Conservation (phyloP, 2,888 invertebrate species). For the Sinhomidia bicolor region DNA sequence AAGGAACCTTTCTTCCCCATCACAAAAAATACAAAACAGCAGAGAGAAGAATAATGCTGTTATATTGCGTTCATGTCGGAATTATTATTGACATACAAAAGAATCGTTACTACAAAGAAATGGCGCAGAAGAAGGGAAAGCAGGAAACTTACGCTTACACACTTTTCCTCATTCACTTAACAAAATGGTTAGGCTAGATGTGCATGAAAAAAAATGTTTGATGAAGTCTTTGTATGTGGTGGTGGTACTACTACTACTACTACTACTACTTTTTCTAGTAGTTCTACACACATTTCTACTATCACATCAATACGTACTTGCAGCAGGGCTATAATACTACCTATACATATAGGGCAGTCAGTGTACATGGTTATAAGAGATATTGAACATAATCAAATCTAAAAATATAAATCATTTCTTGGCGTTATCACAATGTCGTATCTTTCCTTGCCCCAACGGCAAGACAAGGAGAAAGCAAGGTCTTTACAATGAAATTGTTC, state of each 20-base stretch:
- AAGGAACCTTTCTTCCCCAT: not conserved
- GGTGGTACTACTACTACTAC: not conserved
- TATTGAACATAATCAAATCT: constrained; percentile 38
- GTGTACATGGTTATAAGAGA: not conserved
- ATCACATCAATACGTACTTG: too few species aligned
- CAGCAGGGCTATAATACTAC: too few species aligned
- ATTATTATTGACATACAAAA: not conserved
- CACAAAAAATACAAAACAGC: not conserved
- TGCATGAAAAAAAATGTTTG: too few species aligned
- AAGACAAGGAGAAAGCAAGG: constrained; percentile 38
- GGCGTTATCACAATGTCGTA: constrained; percentile 33
- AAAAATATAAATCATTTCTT: constrained; percentile 44
- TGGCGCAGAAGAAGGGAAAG: constrained; percentile 4
- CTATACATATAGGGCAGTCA: too few species aligned
- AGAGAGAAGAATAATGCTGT: too few species aligned
- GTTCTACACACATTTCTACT: not conserved
- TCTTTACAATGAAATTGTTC: constrained; percentile 15
- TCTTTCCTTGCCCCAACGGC: constrained; percentile 49
- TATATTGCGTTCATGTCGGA: not conserved
- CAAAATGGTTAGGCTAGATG: too few species aligned
- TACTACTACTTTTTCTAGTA: too few species aligned
- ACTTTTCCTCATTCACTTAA: constrained; percentile 3
- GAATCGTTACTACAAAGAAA: not conserved
- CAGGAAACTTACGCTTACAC: constrained; percentile 63
- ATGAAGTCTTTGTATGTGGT: too few species aligned